phyloP scores from a whole-genome alignment of 2,888 invertebrate species.

The Drosophila pseudotakahashii region DNA sequence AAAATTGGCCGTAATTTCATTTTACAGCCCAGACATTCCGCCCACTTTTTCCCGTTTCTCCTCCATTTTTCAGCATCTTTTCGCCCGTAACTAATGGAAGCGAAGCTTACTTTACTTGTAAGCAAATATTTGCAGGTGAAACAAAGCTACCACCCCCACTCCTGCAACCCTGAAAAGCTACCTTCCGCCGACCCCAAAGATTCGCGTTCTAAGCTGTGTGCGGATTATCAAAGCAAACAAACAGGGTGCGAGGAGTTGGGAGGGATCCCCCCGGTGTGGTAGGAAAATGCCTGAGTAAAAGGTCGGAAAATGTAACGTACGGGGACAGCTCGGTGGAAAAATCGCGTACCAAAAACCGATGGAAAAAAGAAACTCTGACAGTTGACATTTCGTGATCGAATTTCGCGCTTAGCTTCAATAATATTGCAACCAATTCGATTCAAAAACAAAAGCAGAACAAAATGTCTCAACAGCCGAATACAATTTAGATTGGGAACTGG shows the following conservation, averaged over 20 bases:
- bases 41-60: conserved; percentile 18
- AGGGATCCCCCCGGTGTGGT: conserved; percentile 5
- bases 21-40: conserved; percentile 47
- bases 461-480: background rate
- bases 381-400: conserved; percentile 41
- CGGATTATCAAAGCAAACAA: conserved; percentile 75
- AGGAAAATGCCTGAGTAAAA: background rate
- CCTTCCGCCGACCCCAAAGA: conserved; percentile 2
- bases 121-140: conserved; percentile 73
- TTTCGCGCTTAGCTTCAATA: conserved; percentile 31
- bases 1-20: conserved; percentile 76
- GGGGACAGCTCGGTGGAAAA: background rate
- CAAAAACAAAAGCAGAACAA: background rate
- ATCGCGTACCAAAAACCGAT: background rate
- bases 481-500: background rate
- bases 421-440: conserved; percentile 1
- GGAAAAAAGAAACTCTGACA: conserved; percentile 8
- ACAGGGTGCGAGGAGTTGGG: conserved; percentile 19
- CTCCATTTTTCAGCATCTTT: background rate
- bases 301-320: background rate
- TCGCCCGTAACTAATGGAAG: conserved; percentile 70
- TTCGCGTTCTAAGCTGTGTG: conserved; percentile 69
- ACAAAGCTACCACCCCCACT: conserved; percentile 66
- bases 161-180: background rate
- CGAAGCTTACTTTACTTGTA: conserved; percentile 76